Percentiles rank a stretch among this genome's conserved stretches.
Conservation (phyloP, 2,113 vertebrate species). For the Zeus faber region DNA sequence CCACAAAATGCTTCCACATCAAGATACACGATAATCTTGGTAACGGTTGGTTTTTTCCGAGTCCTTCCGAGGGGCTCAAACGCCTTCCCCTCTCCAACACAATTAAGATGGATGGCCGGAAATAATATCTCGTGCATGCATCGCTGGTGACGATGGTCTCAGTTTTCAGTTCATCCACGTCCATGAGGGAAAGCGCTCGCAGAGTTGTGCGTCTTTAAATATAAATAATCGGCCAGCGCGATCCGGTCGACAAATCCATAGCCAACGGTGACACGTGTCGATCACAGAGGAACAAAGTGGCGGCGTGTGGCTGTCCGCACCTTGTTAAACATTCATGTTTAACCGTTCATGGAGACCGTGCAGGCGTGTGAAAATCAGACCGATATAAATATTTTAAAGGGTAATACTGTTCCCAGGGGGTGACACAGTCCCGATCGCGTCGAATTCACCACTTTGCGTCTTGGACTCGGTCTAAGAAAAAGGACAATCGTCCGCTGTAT, state of each 20-base stretch:
- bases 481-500: slow-evolving; percentile 11
- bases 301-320: not conserved
- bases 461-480: slow-evolving; percentile 12
- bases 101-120: slow-evolving; percentile 14
- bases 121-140: slow-evolving; percentile 39
- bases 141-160: slow-evolving; percentile 24
- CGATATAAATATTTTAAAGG: not conserved
- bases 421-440: not conserved
- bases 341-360: no score
- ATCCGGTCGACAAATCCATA: no score
- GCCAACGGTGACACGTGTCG: no score
- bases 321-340: not conserved
- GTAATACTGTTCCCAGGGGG: no score
- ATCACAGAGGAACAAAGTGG: not conserved
- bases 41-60: slow-evolving; percentile 8
- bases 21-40: slow-evolving; percentile 35
- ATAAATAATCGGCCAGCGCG: no score
- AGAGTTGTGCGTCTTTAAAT: slow-evolving; percentile 5
- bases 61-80: slow-evolving; percentile 1
- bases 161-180: slow-evolving; percentile 29
- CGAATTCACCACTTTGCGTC: not conserved
- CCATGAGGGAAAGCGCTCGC: slow-evolving; percentile 22
- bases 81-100: not conserved
- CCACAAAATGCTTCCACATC: slow-evolving; percentile 45
- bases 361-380: not conserved